Evolutionary conservation across 1,140 invertebrate species (phyloP).

Genomic region (Microplitis demolitor): DNA sequence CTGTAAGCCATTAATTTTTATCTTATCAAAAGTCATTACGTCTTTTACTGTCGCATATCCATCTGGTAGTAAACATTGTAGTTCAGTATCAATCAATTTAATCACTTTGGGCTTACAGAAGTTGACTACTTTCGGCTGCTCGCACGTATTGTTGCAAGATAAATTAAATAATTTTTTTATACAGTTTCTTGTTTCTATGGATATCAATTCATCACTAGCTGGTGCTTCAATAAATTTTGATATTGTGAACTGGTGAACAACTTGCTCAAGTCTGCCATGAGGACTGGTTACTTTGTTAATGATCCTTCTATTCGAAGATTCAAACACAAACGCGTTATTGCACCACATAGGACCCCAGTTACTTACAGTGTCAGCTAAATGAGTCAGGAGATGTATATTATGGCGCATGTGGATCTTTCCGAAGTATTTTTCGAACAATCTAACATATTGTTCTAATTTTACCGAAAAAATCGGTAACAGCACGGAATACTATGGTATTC

Average conservation of each 20-base stretch:
- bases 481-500: too few relatives aligned
- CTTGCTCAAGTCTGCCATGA: conserved; percentile 17
- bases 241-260: conserved; percentile 19
- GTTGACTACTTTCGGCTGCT: too few relatives aligned
- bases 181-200: too few relatives aligned
- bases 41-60: too few relatives aligned
- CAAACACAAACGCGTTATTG: conserved; percentile 21
- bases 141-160: too few relatives aligned
- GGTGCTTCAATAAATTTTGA: conserved; percentile 6
- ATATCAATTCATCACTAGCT: not conserved
- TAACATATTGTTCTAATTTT: conserved; percentile 18
- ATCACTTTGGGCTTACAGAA: too few relatives aligned
- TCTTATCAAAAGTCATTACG: too few relatives aligned
- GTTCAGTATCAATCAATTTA: too few relatives aligned
- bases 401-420: conserved; percentile 16
- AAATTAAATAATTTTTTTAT: too few relatives aligned
- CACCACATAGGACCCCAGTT: conserved; percentile 24
- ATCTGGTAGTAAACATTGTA: too few relatives aligned
- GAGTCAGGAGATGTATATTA: conserved; percentile 29
- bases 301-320: conserved; percentile 27
- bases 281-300: conserved; percentile 18
- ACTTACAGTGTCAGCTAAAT: conserved; percentile 17
- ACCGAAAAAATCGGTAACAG: too few relatives aligned
- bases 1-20: too few relatives aligned
- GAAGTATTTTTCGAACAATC: conserved; percentile 13